Conservation (phyloP, 2,113 vertebrate species). For the Xiphophorus maculatus region DNA sequence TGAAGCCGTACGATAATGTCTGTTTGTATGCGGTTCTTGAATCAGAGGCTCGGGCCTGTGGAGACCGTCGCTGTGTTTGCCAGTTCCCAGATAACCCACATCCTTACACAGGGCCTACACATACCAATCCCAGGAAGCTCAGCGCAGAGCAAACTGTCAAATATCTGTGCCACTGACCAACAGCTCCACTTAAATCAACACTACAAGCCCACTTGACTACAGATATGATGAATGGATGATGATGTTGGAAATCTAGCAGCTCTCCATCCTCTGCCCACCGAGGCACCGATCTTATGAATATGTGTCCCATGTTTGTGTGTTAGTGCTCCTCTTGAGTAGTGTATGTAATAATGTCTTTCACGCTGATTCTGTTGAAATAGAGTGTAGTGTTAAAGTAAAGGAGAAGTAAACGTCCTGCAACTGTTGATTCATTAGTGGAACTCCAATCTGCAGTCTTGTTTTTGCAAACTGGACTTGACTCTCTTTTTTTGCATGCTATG, state of each 20-base stretch:
- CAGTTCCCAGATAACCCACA: conserved; percentile 67
- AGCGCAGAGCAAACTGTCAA: conserved; percentile 54
- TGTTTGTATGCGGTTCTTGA: conserved; percentile 61
- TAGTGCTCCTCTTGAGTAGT: neutral
- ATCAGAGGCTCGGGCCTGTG: conserved; percentile 45
- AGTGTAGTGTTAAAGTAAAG: neutral
- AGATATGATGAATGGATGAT: conserved; percentile 27
- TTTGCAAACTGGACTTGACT: neutral
- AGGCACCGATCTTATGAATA: neutral
- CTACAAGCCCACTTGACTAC: conserved; percentile 18
- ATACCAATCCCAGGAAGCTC: conserved; percentile 53
- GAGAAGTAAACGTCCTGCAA: neutral
- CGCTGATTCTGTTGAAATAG: neutral
- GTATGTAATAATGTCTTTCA: neutral
- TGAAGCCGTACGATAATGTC: conserved; percentile 61
- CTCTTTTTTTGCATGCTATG: neutral
- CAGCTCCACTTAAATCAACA: conserved; percentile 47
- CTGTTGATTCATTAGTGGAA: neutral
- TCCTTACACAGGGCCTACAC: conserved; percentile 57
- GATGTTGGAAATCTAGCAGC: conserved; percentile 9
- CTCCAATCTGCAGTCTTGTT: neutral
- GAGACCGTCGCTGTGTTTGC: conserved; percentile 62
- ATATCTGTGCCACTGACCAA: conserved; percentile 38
- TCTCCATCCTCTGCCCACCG: conserved; percentile 7
- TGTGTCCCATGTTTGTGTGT: neutral